Base-by-base conservation (phyloP, 2,888 invertebrate species). In the Lithophane semibrunnea region DNA sequence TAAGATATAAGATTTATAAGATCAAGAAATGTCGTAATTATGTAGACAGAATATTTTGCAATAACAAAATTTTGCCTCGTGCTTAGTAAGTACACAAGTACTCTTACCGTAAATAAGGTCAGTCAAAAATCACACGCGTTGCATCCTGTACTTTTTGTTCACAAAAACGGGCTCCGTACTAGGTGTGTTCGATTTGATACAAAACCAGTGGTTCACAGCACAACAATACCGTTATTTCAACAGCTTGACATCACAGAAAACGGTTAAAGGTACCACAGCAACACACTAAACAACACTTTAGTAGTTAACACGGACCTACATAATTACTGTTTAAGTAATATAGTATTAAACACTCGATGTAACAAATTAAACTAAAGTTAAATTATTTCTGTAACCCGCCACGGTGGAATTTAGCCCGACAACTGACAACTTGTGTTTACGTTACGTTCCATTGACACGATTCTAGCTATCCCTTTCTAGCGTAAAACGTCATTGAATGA, bases 341-440 rank as follows among this genome's bases (percentile, higher is more conserved):
- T 82, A 77, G 47, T 66, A 66, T 2, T 75, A 49, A 64, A n/a
- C 63, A 70, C 74, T 80, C 85, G 82, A 82, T 78, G 75, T 73
- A 78, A 74, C 21, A 77, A 72, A 75, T 75, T 69, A 84, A 85
- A 88, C 71, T 86, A 71, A 79, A 76, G 78, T 73, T 80, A 78
- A 82, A 83, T 79, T 80, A 67, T 82, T 78, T 76, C 61, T 63
- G 83, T 85, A 85, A 87, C 92, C 90, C 92, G 83, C 92, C 94
- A 90, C 93, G 86, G 88, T 92, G 92, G 92, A 93, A 93, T 93
- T 92, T 91, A 90, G 90, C 83, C 89, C 88, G 77, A 90, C 92
- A 91, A 95, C 94, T 95, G 93, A 93, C 92, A 91, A 93, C 90
- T 93, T 92, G 81, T 94, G 95, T 95, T 95, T 94, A 94, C 92